phyloP scores from a whole-genome alignment of 1,140 invertebrate species.

The Danaus plexippus region DNA sequence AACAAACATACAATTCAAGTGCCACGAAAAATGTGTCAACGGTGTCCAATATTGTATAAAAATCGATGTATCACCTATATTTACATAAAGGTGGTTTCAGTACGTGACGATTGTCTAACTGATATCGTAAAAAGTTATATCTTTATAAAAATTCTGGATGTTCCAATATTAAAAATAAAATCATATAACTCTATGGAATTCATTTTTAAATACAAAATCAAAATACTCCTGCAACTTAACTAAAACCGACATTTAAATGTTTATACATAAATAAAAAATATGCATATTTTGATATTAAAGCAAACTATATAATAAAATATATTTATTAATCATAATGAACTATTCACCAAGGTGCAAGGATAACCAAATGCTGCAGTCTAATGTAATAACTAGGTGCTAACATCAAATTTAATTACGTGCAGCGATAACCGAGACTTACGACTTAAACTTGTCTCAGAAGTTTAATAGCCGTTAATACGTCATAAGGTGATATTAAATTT shows the following conservation, averaged over 20 bases:
- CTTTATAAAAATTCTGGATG: constrained; percentile 11
- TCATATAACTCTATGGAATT: too few species aligned
- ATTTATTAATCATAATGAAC: too few species aligned
- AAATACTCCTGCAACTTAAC: too few species aligned
- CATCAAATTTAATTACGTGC: constrained; percentile 16
- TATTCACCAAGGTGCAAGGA: too few species aligned
- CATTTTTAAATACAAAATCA: too few species aligned
- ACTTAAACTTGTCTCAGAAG: background rate
- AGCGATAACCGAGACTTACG: constrained; percentile 6
- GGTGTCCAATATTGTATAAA: too few species aligned
- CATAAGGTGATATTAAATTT: constrained; percentile 2
- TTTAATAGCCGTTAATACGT: constrained; percentile 5
- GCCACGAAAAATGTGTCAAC: too few species aligned
- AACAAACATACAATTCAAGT: too few species aligned
- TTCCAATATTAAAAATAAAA: background rate
- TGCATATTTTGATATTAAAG: too few species aligned
- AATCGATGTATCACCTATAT: constrained; percentile 15
- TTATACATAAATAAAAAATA: too few species aligned
- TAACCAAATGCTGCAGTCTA: background rate
- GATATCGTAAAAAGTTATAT: constrained; percentile 1
- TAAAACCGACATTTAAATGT: too few species aligned
- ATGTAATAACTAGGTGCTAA: constrained; percentile 12
- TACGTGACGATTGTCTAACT: constrained; percentile 19
- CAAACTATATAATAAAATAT: too few species aligned
- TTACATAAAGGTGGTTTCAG: constrained; percentile 31